phyloP scores from a whole-genome alignment of 2,113 vertebrate genomes.

The Microtus montanus region DNA sequence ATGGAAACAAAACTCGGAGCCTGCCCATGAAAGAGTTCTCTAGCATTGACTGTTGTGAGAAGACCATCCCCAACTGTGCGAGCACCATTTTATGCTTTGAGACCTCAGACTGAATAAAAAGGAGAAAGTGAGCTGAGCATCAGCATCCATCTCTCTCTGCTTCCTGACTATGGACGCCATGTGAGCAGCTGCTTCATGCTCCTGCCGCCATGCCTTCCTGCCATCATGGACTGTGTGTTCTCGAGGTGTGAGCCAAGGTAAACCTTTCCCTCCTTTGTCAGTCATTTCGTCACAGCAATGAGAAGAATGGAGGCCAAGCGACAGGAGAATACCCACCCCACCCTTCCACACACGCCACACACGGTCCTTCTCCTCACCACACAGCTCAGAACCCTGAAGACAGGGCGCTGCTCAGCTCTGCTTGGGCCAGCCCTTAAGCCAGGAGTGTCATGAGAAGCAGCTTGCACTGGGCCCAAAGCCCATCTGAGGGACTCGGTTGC shows the following conservation, averaged over 20 bases:
- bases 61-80: background rate
- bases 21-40: background rate
- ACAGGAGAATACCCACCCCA: background rate
- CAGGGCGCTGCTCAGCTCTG: background rate
- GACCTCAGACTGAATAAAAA: background rate
- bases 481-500: background rate
- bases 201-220: background rate
- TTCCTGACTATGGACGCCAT: background rate
- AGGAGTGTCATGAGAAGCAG: background rate
- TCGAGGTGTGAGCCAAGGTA: background rate
- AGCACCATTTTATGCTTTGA: background rate
- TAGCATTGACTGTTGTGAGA: background rate
- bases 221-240: background rate
- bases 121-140: background rate
- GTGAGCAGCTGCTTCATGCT: background rate
- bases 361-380: background rate
- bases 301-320: background rate
- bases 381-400: background rate
- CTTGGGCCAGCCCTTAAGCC: background rate
- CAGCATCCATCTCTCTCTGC: background rate
- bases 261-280: background rate
- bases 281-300: background rate
- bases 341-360: background rate
- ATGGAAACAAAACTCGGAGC: background rate
- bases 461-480: background rate